Conservation (phyloP, 2,888 invertebrate genomes). For the Sinelater perroti region DNA sequence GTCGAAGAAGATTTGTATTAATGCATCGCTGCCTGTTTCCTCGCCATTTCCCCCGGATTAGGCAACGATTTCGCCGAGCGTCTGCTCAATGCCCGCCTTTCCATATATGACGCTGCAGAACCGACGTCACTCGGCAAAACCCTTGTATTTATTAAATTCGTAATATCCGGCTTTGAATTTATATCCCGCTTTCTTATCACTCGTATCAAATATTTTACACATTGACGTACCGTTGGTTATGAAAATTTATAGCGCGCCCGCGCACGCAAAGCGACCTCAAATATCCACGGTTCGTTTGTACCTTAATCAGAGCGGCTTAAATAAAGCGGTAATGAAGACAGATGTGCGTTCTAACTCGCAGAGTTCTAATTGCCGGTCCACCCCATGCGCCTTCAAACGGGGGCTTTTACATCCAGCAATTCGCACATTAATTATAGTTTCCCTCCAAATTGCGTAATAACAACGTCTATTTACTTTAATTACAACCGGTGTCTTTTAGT, state of each 20-base stretch:
- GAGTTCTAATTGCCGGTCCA: conserved; percentile 9
- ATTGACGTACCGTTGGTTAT: no score
- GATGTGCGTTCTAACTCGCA: conserved; percentile 5
- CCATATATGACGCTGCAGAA: conserved; percentile 2
- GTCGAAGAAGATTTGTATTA: conserved; percentile 15
- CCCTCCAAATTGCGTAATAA: neutral
- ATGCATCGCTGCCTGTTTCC: conserved; percentile 14
- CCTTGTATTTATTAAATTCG: no score
- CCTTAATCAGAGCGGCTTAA: conserved; percentile 13
- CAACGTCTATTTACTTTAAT: no score
- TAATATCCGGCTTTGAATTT: no score
- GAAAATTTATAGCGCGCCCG: no score
- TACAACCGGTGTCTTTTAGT: no score
- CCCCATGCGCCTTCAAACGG: conserved; percentile 1
- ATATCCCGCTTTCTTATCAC: no score
- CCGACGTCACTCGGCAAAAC: no score
- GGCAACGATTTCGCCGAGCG: conserved; percentile 6
- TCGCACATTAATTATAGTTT: conserved; percentile 6
- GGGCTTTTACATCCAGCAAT: conserved; percentile 2
- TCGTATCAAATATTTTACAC: no score
- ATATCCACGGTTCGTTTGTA: conserved; percentile 9
- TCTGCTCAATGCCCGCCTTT: conserved; percentile 2
- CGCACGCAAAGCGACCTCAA: neutral
- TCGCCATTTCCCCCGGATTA: conserved; percentile 7
- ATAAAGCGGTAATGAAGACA: conserved; percentile 15